These are phyloP conservation scores for Drosophila bifasciata DNA, from an alignment of 1,140 invertebrate genomes.

Conservation along the genomic window DNA sequence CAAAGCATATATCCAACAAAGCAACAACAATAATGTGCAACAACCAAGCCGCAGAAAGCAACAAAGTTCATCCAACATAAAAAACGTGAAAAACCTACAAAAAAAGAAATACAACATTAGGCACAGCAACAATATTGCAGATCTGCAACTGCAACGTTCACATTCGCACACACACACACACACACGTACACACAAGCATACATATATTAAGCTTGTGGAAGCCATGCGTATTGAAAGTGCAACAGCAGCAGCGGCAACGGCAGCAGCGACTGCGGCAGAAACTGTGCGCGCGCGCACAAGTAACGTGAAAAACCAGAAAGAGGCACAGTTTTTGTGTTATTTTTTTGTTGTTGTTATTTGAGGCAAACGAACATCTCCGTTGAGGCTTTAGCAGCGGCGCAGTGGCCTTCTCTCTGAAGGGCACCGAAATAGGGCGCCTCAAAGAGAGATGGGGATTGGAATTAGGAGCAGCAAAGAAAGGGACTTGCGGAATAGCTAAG, in stretches of 20 bases:
- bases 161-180: slow-evolving; percentile 49
- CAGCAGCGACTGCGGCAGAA: slow-evolving; percentile 40
- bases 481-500: slow-evolving; percentile 8
- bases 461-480: slow-evolving; percentile 2
- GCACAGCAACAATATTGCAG: slow-evolving; percentile 61
- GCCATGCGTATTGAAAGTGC: slow-evolving; percentile 71
- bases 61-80: slow-evolving; percentile 64
- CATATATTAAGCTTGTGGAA: slow-evolving; percentile 52
- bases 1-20: background rate
- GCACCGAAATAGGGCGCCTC: slow-evolving; percentile 41
- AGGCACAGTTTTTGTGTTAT: slow-evolving; percentile 67
- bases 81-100: slow-evolving; percentile 62
- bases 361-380: slow-evolving; percentile 50
- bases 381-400: slow-evolving; percentile 37
- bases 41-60: slow-evolving; percentile 21
- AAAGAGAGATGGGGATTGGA: background rate
- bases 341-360: slow-evolving; percentile 48
- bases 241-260: slow-evolving; percentile 37
- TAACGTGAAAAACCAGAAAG: slow-evolving; percentile 80
- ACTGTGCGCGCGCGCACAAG: slow-evolving; percentile 50
- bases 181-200: slow-evolving; percentile 28
- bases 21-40: slow-evolving; percentile 14
- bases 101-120: slow-evolving; percentile 57
- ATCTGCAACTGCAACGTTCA: slow-evolving; percentile 1
- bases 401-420: slow-evolving; percentile 53